Evolutionary conservation across 1,140 invertebrate genomes (phyloP).

Genomic region (Pissodes strobi): DNA sequence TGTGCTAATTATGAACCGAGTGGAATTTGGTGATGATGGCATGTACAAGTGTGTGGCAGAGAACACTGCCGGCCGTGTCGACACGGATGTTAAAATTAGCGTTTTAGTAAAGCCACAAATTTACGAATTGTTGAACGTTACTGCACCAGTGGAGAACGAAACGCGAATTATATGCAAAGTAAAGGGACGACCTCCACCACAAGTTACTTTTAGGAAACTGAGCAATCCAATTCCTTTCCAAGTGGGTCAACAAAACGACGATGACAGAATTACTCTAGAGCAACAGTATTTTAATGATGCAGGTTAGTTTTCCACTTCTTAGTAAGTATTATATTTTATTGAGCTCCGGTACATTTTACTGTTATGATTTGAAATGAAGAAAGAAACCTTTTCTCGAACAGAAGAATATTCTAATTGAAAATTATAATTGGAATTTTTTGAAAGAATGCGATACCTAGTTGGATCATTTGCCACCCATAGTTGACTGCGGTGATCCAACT

Average conservation of each 20-base stretch:
- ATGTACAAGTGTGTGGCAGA: conserved; percentile 81
- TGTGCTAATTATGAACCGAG: conserved; percentile 73
- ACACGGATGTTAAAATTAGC: conserved; percentile 66
- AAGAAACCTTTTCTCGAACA: too few species aligned
- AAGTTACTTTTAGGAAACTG: conserved; percentile 72
- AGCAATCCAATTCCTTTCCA: conserved; percentile 62
- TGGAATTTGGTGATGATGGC: conserved; percentile 77
- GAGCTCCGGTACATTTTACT: too few species aligned
- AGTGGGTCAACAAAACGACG: conserved; percentile 61
- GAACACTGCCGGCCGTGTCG: conserved; percentile 76
- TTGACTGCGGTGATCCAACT: too few species aligned
- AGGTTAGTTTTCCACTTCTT: conserved; percentile 9
- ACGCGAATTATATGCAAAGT: conserved; percentile 75
- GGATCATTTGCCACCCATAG: too few species aligned
- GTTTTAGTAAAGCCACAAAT: conserved; percentile 80
- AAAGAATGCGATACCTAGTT: too few species aligned
- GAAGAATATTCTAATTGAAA: too few species aligned
- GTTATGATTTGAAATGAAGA: too few species aligned
- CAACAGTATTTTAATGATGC: conserved; percentile 35
- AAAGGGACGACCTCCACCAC: conserved; percentile 75
- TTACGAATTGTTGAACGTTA: conserved; percentile 75
- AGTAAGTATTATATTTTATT: too few species aligned
- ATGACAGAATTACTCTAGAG: conserved; percentile 57
- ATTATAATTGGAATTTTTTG: too few species aligned
- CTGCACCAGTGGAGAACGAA: conserved; percentile 65